Conservation (phyloP, 2,113 vertebrate genomes). For the Gallinago jamesoni region DNA sequence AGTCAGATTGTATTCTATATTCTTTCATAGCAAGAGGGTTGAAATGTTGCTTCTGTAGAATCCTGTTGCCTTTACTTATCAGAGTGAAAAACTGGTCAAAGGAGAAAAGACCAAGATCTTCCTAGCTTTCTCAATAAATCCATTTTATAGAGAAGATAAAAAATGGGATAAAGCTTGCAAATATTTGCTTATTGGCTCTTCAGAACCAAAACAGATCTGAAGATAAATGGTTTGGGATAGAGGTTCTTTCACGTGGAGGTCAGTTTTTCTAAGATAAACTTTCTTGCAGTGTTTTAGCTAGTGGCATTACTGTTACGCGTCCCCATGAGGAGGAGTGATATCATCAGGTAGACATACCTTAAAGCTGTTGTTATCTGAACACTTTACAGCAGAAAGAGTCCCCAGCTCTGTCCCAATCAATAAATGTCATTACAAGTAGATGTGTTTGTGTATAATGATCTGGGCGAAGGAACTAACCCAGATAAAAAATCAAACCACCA, state of each 20-base stretch:
- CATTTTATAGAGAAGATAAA: rapidly evolving
- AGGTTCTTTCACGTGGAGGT: not conserved
- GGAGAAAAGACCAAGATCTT: not conserved
- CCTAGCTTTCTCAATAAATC: not conserved
- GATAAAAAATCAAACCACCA: not conserved
- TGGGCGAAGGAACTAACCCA: not conserved
- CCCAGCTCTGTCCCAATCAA: not conserved
- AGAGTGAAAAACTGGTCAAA: not conserved
- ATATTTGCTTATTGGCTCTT: not conserved
- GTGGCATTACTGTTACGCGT: rapidly evolving
- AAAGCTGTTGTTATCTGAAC: not conserved
- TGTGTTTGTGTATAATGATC: not conserved
- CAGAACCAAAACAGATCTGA: not conserved
- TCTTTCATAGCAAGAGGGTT: not conserved
- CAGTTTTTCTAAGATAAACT: not conserved
- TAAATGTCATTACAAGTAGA: not conserved
- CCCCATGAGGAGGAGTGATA: not conserved
- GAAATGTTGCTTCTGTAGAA: not conserved
- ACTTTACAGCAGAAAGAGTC: not conserved
- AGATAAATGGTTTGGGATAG: not conserved
- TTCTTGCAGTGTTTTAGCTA: not conserved
- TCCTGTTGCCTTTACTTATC: not conserved
- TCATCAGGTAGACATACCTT: not conserved
- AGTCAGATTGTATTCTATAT: not conserved
- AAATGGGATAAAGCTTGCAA: not conserved